Evolutionary conservation across 2,113 vertebrate species (phyloP), one percentile per base, ranked within the genome.

Genomic region (Mandrillus leucophaeus): DNA sequence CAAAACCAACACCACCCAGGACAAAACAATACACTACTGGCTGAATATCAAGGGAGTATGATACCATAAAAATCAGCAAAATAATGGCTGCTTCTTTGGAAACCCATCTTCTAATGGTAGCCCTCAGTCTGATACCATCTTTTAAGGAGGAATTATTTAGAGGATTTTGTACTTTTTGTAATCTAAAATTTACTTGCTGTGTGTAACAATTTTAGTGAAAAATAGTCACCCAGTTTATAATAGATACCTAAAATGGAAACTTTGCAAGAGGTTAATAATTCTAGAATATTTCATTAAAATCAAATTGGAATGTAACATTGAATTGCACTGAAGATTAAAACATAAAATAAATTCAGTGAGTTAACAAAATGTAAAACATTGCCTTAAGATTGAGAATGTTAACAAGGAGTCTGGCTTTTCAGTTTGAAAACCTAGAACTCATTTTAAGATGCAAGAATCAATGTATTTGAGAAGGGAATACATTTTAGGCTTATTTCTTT

Each of bases 301-400:
- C 7, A 94, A 82, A 79, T 95, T 96, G 6, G 80, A 73, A 88
- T 10, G 8, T 81, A 90, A 97, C 92, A 12, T 48, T 91, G 35
- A 89, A 75, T 85, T 94, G 50, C 40, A 80, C 6, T 57, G 55
- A 91, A 93, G 45, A 85, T 81, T 35, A 82, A 95, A 90, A 96
- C 92, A 32, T 80, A 27, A 88, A 81, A 90, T 88, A 64, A 96
- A 59, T 76, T 66, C 50, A 85, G 27, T 45, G 32, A 83, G 23
- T 68, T 40, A 84, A 92, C 14, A 84, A 40, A 94, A 88, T 88
- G 92, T 43, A 8, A 86, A 91, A 70, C 48, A 32, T 61, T 76
- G 45, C 35, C 83, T 40, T 84, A 83, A 66, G 45, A 7, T 73
- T 32, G 20, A 96, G 30, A 66, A 80, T 88, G 12, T 64, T 64